These are phyloP conservation scores for Conger conger DNA, from an alignment of 2,113 vertebrate genomes.

Conservation along the genomic window DNA sequence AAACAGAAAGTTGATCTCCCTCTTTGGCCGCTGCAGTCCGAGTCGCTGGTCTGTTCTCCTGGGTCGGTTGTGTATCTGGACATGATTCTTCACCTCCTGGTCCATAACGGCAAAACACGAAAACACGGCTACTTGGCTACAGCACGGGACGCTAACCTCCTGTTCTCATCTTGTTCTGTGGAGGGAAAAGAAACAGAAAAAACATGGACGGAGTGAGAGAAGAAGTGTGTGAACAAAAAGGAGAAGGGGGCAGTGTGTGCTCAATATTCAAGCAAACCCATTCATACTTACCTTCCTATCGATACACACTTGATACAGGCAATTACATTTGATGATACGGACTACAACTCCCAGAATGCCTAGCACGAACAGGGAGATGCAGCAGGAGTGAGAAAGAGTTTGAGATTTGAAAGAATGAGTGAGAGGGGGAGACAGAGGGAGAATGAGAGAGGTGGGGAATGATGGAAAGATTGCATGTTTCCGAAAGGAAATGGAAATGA, in stretches of 20 bases:
- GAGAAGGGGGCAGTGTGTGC: constrained; percentile 35
- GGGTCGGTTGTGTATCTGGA: constrained; percentile 45
- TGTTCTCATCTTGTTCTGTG: constrained; percentile 72
- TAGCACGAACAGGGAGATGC: background rate
- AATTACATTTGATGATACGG: constrained; percentile 43
- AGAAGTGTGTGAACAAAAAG: constrained; percentile 14
- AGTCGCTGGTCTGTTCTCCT: constrained; percentile 34
- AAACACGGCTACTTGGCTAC: constrained; percentile 32
- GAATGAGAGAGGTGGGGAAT: constrained; percentile 10
- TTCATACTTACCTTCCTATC: constrained; percentile 59
- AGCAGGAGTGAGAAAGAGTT: background rate
- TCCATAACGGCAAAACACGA: constrained; percentile 53
- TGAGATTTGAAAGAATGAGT: background rate
- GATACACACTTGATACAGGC: constrained; percentile 60
- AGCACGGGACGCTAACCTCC: constrained; percentile 56
- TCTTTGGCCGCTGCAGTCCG: constrained; percentile 2
- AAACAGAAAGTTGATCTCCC: background rate
- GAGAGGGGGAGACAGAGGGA: constrained; percentile 19
- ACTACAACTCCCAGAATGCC: constrained; percentile 14
- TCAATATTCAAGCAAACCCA: constrained; percentile 51
- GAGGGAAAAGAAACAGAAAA: background rate
- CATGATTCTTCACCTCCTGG: constrained; percentile 53
- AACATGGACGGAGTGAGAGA: no score
- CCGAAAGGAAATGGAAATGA: constrained; percentile 25
- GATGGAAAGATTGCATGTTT: background rate